Conservation (phyloP, 2,888 invertebrate species). For the Nipponacmea schrenckii region DNA sequence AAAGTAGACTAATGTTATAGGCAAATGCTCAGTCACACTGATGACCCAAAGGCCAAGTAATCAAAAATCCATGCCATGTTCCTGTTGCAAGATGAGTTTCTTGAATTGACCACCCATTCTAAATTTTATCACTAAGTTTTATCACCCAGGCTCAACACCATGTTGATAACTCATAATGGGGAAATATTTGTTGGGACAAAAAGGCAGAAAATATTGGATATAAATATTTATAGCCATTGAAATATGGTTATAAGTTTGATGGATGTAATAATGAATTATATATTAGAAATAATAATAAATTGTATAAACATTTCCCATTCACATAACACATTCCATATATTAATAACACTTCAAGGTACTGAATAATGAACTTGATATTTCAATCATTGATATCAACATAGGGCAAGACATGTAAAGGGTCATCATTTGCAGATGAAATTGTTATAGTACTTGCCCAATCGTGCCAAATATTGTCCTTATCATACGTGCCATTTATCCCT, state of each 20-base stretch:
- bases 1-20: too few species aligned
- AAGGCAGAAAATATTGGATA: not conserved
- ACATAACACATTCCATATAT: conserved; percentile 8
- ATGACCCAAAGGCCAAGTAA: too few species aligned
- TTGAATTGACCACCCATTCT: too few species aligned
- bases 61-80: too few species aligned
- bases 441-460: conserved; percentile 92
- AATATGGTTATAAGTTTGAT: conserved; percentile 19
- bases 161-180: too few species aligned
- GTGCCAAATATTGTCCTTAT: conserved; percentile 75
- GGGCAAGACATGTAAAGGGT: conserved; percentile 90
- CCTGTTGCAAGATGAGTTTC: too few species aligned
- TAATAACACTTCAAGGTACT: not conserved
- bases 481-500: conserved; percentile 71
- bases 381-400: conserved; percentile 92
- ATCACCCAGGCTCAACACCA: too few species aligned
- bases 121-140: too few species aligned
- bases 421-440: conserved; percentile 79
- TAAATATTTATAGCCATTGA: conserved; percentile 10
- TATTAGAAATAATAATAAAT: not conserved
- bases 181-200: too few species aligned
- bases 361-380: conserved; percentile 6
- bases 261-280: conserved; percentile 13
- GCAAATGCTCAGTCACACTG: too few species aligned
- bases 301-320: conserved; percentile 2